Percentiles rank a stretch among this genome's conserved stretches.
These are phyloP conservation scores for Sebastes cheni DNA, from an alignment of 2,797 vertebrate genomes.

Conservation along the genomic window DNA sequence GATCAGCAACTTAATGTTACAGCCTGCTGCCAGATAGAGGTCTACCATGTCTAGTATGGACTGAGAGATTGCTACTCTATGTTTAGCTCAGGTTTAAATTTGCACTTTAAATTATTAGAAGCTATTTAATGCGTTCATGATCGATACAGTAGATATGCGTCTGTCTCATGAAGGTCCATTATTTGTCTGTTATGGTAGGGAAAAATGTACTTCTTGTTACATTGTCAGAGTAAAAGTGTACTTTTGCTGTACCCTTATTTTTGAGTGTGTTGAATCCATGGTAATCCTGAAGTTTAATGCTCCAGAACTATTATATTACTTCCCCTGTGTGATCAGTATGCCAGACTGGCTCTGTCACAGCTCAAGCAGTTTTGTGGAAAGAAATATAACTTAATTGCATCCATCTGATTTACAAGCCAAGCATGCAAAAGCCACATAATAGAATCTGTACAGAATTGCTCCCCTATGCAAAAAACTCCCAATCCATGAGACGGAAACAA, in stretches of 20 bases:
- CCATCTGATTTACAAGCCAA: constrained; percentile 42
- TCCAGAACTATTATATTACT: constrained; percentile 11
- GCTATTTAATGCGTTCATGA: neutral
- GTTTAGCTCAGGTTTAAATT: neutral
- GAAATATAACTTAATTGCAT: constrained; percentile 45
- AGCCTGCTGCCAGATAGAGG: neutral
- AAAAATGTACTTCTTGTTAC: neutral
- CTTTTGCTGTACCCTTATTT: constrained; percentile 12
- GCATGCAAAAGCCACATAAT: constrained; percentile 43
- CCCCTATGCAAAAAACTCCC: constrained; percentile 12
- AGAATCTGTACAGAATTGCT: constrained; percentile 32
- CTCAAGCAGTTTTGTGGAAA: constrained; percentile 36
- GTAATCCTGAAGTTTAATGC: constrained; percentile 20
- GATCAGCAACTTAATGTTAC: neutral
- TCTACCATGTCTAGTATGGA: neutral
- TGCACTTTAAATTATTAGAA: neutral
- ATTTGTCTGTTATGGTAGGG: neutral
- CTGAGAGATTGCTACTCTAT: neutral
- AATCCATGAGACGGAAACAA: constrained; percentile 7
- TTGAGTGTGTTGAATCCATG: neutral
- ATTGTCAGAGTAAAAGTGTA: neutral
- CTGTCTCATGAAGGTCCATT: neutral
- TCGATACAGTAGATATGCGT: neutral
- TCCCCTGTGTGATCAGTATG: constrained; percentile 29
- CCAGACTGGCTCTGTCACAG: constrained; percentile 24